Conservation (phyloP, 1,140 invertebrate genomes). For the Drosophila tani region DNA sequence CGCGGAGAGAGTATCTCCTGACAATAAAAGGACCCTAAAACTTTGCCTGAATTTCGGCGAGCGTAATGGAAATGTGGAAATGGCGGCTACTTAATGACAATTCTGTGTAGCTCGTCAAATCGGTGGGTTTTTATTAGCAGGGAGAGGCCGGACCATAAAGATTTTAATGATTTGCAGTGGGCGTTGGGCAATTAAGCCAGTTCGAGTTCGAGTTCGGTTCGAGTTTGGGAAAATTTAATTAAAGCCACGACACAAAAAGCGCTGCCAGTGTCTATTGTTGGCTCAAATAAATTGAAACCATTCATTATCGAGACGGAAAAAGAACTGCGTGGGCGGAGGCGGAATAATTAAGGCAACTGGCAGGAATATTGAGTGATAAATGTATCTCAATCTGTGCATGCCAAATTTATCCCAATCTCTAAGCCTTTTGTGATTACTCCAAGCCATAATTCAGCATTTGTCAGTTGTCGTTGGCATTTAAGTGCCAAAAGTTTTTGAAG, state of each 20-base stretch:
- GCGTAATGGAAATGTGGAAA: constrained; percentile 6
- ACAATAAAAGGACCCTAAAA: constrained; percentile 58
- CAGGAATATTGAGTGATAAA: constrained; percentile 46
- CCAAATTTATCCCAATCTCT: constrained; percentile 24
- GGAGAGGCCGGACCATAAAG: constrained; percentile 41
- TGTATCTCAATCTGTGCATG: constrained; percentile 40
- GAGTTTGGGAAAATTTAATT: constrained; percentile 52
- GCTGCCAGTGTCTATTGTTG: constrained; percentile 29
- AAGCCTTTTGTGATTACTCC: constrained; percentile 37
- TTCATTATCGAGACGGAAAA: constrained; percentile 47
- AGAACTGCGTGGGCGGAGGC: constrained; percentile 11
- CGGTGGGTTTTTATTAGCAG: constrained; percentile 52
- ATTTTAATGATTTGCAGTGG: constrained; percentile 65
- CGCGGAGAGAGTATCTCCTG: not conserved
- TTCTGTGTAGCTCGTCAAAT: constrained; percentile 71
- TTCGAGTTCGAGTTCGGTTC: not conserved
- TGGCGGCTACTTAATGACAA: constrained; percentile 64
- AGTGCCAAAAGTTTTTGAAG: constrained; percentile 26
- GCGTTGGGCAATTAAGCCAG: constrained; percentile 50
- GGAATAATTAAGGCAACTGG: constrained; percentile 33
- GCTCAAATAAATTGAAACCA: constrained; percentile 57
- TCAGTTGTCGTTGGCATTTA: constrained; percentile 32
- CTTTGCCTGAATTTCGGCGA: constrained; percentile 11
- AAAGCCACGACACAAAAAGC: constrained; percentile 45
- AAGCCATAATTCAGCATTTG: constrained; percentile 35